These are phyloP conservation scores for Zaprionus taronus DNA, from an alignment of 1,140 invertebrate species.

Conservation along the genomic window DNA sequence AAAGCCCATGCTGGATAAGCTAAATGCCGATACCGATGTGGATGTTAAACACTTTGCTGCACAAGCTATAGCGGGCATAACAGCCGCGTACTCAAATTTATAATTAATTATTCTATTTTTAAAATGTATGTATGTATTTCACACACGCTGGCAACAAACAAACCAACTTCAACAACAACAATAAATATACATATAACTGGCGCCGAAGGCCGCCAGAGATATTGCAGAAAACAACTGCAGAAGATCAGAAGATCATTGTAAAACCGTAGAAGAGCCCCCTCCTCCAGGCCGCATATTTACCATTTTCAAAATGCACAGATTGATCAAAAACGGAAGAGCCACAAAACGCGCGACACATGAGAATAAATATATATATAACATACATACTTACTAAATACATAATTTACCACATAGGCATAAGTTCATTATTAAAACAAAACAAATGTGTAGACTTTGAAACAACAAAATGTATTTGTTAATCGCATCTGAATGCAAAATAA, in stretches of 20 bases:
- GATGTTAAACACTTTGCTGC: constrained; percentile 99
- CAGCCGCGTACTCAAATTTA: constrained; percentile 85
- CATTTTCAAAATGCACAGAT: constrained; percentile 51
- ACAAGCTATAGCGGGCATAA: constrained; percentile 95
- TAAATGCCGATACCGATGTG: constrained; percentile 96
- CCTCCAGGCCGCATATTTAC: constrained; percentile 30
- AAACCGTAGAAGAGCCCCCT: background rate
- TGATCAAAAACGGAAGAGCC: constrained; percentile 36
- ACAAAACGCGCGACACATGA: constrained; percentile 66
- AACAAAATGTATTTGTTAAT: constrained; percentile 63
- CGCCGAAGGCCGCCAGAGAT: constrained; percentile 6
- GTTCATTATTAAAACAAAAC: constrained; percentile 65
- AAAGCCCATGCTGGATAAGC: constrained; percentile 97
- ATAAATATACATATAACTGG: constrained; percentile 51
- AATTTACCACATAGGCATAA: constrained; percentile 71
- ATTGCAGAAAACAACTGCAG: constrained; percentile 8
- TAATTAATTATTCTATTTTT: constrained; percentile 82
- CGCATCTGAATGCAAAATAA: constrained; percentile 79
- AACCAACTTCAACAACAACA: constrained; percentile 3
- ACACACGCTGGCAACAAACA: constrained; percentile 68
- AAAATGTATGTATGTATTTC: constrained; percentile 81
- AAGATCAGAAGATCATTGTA: constrained; percentile 4
- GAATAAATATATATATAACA: constrained; percentile 50
- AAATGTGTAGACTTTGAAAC: constrained; percentile 72
- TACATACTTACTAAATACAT: constrained; percentile 76